phyloP scores from a whole-genome alignment of 2,888 invertebrate genomes.

The Melipona bicolor region DNA sequence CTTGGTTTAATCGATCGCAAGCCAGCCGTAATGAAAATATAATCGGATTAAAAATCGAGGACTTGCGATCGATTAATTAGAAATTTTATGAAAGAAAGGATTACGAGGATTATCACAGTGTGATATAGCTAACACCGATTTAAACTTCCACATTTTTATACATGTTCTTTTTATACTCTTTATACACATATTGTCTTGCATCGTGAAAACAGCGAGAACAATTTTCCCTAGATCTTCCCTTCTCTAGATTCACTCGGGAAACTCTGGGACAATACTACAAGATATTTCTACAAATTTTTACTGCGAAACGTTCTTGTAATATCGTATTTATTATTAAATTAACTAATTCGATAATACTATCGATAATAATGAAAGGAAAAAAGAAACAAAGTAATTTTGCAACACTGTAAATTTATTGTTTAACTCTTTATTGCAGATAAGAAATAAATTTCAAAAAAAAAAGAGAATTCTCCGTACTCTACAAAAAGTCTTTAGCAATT shows the following conservation, averaged over 20 bases:
- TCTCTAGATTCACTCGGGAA: not conserved
- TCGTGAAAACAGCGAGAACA: not conserved
- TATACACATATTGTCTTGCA: not conserved
- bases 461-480: conserved; percentile 1
- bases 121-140: conserved; percentile 41
- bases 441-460: not conserved
- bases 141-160: conserved; percentile 48
- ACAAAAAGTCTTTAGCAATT: conserved; percentile 18
- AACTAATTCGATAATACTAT: conserved; percentile 8
- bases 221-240: not conserved
- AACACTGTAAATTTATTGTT: conserved; percentile 23
- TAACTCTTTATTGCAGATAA: not conserved
- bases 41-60: not conserved
- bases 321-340: conserved; percentile 35
- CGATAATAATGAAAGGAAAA: conserved; percentile 5
- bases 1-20: conserved; percentile 3
- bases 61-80: conserved; percentile 1
- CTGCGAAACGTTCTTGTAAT: conserved; percentile 22
- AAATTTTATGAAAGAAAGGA: conserved; percentile 30
- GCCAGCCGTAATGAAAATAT: not conserved
- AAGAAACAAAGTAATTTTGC: not conserved
- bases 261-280: not conserved
- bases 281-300: conserved; percentile 32
- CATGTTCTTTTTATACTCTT: conserved; percentile 32
- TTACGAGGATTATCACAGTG: conserved; percentile 31